Conservation (phyloP, 2,888 invertebrate species). For the Lasiommata megera region DNA sequence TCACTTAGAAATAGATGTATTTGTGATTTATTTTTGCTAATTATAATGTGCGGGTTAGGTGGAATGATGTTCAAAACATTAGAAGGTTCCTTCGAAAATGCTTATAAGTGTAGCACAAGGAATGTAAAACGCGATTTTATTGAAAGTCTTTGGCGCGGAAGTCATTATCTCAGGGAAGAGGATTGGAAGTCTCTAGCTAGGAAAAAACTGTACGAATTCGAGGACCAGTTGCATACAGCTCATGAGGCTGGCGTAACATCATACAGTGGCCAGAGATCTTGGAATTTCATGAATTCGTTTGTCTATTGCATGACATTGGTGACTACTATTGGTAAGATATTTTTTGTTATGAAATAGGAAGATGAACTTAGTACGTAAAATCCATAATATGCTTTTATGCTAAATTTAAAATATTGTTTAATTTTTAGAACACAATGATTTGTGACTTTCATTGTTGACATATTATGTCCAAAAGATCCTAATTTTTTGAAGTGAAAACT, state of each 20-base stretch:
- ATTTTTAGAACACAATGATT: background rate
- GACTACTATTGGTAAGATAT: slow-evolving; percentile 92
- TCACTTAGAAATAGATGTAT: slow-evolving; percentile 84
- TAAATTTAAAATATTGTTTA: background rate
- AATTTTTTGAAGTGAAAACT: too few relatives aligned
- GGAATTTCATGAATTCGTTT: slow-evolving; percentile 94
- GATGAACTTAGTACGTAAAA: background rate
- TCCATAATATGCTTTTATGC: background rate
- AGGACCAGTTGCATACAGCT: slow-evolving; percentile 91
- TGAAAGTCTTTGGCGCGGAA: slow-evolving; percentile 90
- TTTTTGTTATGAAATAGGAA: background rate
- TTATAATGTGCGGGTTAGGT: slow-evolving; percentile 89
- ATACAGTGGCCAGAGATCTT: slow-evolving; percentile 91
- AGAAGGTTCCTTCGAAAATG: slow-evolving; percentile 92
- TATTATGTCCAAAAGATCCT: too few relatives aligned
- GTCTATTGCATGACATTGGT: slow-evolving; percentile 93
- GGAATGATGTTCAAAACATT: slow-evolving; percentile 90
- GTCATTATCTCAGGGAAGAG: slow-evolving; percentile 91
- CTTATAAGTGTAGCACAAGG: slow-evolving; percentile 93
- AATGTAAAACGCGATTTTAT: slow-evolving; percentile 93
- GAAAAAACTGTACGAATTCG: slow-evolving; percentile 90
- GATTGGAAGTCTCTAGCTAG: slow-evolving; percentile 95
- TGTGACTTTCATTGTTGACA: background rate
- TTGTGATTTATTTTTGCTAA: slow-evolving; percentile 84
- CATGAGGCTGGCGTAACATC: slow-evolving; percentile 92